Percentiles rank a stretch among this genome's conserved stretches.
Conservation (phyloP, 2,888 invertebrate species). For the Cistogaster globosa region DNA sequence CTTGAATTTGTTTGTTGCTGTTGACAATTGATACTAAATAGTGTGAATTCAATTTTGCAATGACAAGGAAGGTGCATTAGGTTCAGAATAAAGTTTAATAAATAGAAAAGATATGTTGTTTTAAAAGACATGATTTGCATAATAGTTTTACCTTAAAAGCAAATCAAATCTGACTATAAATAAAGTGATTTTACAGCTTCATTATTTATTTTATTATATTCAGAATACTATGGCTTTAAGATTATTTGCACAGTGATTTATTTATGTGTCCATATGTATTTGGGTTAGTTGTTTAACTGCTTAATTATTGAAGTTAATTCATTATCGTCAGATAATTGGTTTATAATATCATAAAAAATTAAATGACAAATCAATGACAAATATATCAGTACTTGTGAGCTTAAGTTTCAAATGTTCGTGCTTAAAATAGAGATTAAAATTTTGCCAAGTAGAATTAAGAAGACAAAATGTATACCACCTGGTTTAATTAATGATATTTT, state of each 20-base stretch:
- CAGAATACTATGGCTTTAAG: too few relatives aligned
- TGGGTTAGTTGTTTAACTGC: constrained; percentile 3
- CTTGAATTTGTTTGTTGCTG: constrained; percentile 57
- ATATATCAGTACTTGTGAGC: not conserved
- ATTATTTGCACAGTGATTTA: too few relatives aligned
- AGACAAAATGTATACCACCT: too few relatives aligned
- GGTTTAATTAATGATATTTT: too few relatives aligned
- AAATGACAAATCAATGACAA: not conserved
- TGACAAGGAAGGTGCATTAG: not conserved
- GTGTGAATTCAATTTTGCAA: constrained; percentile 44
- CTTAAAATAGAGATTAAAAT: not conserved
- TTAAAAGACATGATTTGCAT: constrained; percentile 65
- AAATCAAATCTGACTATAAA: not conserved
- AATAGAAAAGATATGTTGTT: constrained; percentile 29
- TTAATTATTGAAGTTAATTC: constrained; percentile 44
- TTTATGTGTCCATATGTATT: not conserved
- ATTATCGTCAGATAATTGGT: constrained; percentile 22
- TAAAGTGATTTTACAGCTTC: not conserved
- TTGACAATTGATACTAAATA: constrained; percentile 63
- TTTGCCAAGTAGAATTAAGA: not conserved
- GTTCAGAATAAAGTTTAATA: not conserved
- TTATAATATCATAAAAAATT: constrained; percentile 34
- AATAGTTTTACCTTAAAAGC: constrained; percentile 24
- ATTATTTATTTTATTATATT: too few relatives aligned
- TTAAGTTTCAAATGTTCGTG: constrained; percentile 5